Evolutionary conservation across 2,113 vertebrate genomes (phyloP), one percentile per base, ranked within the genome.

Genomic region (Antigone vipio): DNA sequence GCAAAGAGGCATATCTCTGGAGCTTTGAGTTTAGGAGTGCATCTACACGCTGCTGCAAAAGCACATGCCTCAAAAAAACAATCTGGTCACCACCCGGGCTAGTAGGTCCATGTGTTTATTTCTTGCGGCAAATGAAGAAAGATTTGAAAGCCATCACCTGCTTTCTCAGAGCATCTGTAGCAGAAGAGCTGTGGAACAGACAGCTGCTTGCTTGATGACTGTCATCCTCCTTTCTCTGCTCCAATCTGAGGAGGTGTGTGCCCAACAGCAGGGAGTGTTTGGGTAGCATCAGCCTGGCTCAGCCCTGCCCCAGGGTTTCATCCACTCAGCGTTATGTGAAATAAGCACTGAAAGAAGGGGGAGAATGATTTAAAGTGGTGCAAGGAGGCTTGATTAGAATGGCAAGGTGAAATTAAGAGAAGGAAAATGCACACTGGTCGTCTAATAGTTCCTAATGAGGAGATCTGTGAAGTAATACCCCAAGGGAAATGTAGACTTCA

Each of bases 1-100:
- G 98, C 96, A 88, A 86, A 69, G 95, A 96, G 96, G 77, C 96
- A 94, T 85, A 92, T 97, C 97, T 97, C 97, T 84, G 75, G 97
- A 97, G 97, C 96, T 95, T 96, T 97, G 92, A 91, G 85, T 68
- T 92, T 76, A 89, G 83, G 84, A 97, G 89, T 85, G 56, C 81
- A 45, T 96, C 96, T 88, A 92, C 92, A 88, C 9, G 12, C 89
- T 94, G 69, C 92, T 93, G 32, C 44, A 88, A 90, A 93, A 91
- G 79, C 88, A 68, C 32, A 60, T 84, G 96, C 76, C 91, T 76
- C 5, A 1, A 76, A 92, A 97, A 96, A 85, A 14, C 87, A 88
- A 66, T 93, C 95, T 91, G 96, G 89, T 88, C 64, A 86, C 34
- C 4, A 60, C 79, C 27, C 23, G 1, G 78, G 80, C 89, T 96